phyloP scores from a whole-genome alignment of 2,113 vertebrate species.

The Mesoclemmys tuberculata region DNA sequence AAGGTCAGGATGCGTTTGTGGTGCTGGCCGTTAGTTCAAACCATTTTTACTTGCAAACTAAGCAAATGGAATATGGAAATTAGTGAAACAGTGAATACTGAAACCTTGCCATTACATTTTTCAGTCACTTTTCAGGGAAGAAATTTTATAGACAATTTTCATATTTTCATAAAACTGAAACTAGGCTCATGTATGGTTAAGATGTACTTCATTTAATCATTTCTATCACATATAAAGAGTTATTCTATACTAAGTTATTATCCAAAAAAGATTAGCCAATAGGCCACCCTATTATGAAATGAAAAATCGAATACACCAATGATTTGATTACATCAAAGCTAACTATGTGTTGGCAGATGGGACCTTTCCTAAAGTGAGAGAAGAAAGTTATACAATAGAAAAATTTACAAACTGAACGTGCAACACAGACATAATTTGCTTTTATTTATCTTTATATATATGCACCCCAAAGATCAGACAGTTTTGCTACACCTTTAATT shows the following conservation, averaged over 20 bases:
- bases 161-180: not conserved
- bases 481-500: not conserved
- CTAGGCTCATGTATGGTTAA: not conserved
- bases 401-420: not conserved
- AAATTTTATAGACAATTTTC: not conserved
- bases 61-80: not conserved
- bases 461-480: not conserved
- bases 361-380: not conserved
- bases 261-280: not conserved
- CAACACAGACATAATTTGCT: not conserved
- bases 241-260: not conserved
- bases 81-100: not conserved
- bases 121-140: not conserved
- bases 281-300: not conserved
- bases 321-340: not conserved
- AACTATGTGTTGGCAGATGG: not conserved
- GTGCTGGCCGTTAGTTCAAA: not conserved
- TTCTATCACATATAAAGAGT: not conserved
- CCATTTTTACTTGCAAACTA: not conserved
- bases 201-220: not conserved
- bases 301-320: not conserved
- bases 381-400: accelerated
- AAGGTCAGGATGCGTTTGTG: not conserved
- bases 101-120: not conserved
- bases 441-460: not conserved